A percentile compares a stretch with the other conserved stretches of the same genome.
Evolutionary conservation across 1,140 invertebrate genomes (phyloP).

Genomic region (Venturia canescens): DNA sequence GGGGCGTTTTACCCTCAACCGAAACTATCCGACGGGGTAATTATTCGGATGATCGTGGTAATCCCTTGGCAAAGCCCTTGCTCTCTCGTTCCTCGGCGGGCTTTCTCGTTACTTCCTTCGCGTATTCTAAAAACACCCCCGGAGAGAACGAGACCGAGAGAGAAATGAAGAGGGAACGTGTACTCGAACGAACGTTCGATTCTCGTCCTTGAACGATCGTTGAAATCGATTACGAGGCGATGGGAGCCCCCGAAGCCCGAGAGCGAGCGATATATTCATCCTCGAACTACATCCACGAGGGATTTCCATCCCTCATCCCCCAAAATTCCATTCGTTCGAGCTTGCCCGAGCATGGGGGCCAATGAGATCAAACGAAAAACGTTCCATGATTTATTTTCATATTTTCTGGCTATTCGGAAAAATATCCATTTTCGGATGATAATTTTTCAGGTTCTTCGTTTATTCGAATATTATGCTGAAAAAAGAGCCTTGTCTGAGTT

Average conservation of each 20-base stretch:
- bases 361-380: too few species aligned
- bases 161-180: background rate
- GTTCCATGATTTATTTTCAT: too few species aligned
- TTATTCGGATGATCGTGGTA: conserved; percentile 73
- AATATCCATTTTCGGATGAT: too few species aligned
- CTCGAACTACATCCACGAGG: background rate
- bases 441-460: too few species aligned
- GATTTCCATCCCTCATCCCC: too few species aligned
- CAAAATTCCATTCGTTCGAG: too few species aligned
- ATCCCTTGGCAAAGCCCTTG: conserved; percentile 63
- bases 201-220: conserved; percentile 47
- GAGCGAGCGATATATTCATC: background rate
- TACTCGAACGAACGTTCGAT: conserved; percentile 29
- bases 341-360: too few species aligned
- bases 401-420: too few species aligned
- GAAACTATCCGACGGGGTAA: conserved; percentile 61
- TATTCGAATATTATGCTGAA: background rate
- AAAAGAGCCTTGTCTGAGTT: background rate
- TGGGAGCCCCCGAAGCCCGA: background rate
- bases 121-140: conserved; percentile 49
- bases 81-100: conserved; percentile 30
- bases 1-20: conserved; percentile 34
- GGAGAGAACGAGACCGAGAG: background rate
- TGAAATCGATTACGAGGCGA: conserved; percentile 46
- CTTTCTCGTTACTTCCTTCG: conserved; percentile 13